These are phyloP conservation scores for Oithona nana DNA, from an alignment of 2,888 invertebrate species.

Conservation along the genomic window DNA sequence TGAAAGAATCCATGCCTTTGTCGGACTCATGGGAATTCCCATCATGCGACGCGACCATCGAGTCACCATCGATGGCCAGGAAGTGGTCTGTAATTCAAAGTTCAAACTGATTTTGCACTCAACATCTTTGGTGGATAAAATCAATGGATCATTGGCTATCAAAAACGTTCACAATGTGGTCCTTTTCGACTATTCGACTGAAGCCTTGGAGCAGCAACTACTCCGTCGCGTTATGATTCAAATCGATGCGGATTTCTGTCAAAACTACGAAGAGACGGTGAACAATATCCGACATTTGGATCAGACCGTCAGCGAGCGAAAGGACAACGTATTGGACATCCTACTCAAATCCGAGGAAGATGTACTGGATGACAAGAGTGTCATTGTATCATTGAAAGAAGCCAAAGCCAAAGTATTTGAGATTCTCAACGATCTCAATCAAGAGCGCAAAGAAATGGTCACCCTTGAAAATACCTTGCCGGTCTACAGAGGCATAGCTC, in stretches of 20 bases:
- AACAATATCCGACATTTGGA: neutral
- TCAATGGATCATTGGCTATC: neutral
- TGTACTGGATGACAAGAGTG: constrained; percentile 4
- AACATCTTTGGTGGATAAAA: neutral
- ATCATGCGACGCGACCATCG: constrained; percentile 7
- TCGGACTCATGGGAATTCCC: constrained; percentile 15
- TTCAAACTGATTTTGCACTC: constrained; percentile 1
- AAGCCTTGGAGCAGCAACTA: neutral
- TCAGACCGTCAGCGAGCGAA: neutral
- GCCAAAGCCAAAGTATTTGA: constrained; percentile 16
- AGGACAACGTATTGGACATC: neutral
- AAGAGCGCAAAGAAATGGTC: neutral
- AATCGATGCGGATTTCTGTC: neutral
- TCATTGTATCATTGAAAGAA: constrained; percentile 1
- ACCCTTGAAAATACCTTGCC: neutral
- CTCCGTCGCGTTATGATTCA: neutral
- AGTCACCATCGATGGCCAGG: constrained; percentile 1
- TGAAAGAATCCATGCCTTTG: constrained; percentile 13
- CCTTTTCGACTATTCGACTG: neutral
- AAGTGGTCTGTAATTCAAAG: neutral
- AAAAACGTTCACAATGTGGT: constrained; percentile 2
- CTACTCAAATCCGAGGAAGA: neutral
- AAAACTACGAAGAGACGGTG: neutral
- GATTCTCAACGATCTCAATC: neutral
- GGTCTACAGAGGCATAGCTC: neutral